phyloP scores from a whole-genome alignment of 2,797 vertebrate species.

The Poecile montanus region DNA sequence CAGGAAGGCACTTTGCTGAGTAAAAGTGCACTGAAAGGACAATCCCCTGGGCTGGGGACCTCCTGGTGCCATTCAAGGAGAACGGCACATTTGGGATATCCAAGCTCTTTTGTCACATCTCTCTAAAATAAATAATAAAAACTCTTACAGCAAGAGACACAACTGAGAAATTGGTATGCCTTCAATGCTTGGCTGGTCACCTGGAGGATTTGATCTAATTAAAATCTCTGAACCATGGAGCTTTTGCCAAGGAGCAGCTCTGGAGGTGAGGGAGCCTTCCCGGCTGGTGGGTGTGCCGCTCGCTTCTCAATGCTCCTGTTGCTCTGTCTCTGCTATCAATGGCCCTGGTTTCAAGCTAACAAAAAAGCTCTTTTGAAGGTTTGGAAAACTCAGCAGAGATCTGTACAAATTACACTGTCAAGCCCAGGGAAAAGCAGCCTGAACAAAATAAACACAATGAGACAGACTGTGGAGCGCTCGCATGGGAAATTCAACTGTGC shows the following conservation, averaged over 20 bases:
- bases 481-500: slow-evolving; percentile 22
- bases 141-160: background rate
- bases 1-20: background rate
- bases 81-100: background rate
- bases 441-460: slow-evolving; percentile 61
- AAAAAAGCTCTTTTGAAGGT: slow-evolving; percentile 48
- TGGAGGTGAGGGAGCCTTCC: background rate
- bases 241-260: slow-evolving; percentile 18
- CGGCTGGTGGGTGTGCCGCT: background rate
- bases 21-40: background rate
- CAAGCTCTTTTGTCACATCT: background rate
- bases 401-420: slow-evolving; percentile 53
- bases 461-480: background rate
- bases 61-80: background rate
- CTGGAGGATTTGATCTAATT: slow-evolving; percentile 47
- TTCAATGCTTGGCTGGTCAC: slow-evolving; percentile 34
- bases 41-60: background rate
- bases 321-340: background rate
- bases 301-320: background rate
- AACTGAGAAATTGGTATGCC: background rate
- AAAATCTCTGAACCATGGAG: slow-evolving; percentile 49
- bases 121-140: slow-evolving; percentile 43
- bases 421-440: slow-evolving; percentile 56
- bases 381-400: slow-evolving; percentile 46
- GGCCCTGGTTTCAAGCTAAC: background rate